Evolutionary conservation across 2,797 vertebrate genomes (phyloP).

Genomic region (Pseudomugil tenellus): DNA sequence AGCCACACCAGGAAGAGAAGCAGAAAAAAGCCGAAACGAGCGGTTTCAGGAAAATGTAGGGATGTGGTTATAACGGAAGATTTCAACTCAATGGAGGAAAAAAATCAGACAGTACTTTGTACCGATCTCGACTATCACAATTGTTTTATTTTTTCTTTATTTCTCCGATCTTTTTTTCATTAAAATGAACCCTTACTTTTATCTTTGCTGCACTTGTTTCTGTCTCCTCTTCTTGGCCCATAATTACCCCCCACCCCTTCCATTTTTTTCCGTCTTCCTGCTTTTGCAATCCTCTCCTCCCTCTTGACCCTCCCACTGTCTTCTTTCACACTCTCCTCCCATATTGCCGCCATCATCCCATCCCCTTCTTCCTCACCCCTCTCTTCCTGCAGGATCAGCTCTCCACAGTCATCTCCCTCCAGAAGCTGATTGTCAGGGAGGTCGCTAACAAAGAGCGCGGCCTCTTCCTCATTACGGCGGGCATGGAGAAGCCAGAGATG

Average conservation of each 20-base stretch:
- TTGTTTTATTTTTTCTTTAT: constrained; percentile 14
- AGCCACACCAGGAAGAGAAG: constrained; percentile 19
- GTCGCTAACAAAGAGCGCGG: constrained; percentile 97
- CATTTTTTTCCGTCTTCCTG: constrained; percentile 21
- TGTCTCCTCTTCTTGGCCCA: constrained; percentile 15
- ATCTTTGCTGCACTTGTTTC: constrained; percentile 9
- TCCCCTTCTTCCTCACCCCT: constrained; percentile 21
- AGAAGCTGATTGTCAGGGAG: constrained; percentile 95
- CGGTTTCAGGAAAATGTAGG: constrained; percentile 23
- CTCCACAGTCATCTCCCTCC: constrained; percentile 94
- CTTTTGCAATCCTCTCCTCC: constrained; percentile 25
- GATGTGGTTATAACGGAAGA: constrained; percentile 40
- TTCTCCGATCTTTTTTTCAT: not conserved
- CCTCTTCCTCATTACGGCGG: constrained; percentile 94
- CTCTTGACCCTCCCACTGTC: constrained; percentile 58
- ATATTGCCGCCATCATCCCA: constrained; percentile 31
- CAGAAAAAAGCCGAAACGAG: constrained; percentile 30
- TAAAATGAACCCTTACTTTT: not conserved
- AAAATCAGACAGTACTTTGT: constrained; percentile 36
- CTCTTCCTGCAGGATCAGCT: constrained; percentile 88
- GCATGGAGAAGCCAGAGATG: constrained; percentile 92
- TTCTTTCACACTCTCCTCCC: constrained; percentile 25
- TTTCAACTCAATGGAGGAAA: constrained; percentile 18
- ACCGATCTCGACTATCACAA: constrained; percentile 11
- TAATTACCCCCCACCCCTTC: constrained; percentile 25